phyloP scores from a whole-genome alignment of 64 coral and sea anemone species.

The Montipora sp. region DNA sequence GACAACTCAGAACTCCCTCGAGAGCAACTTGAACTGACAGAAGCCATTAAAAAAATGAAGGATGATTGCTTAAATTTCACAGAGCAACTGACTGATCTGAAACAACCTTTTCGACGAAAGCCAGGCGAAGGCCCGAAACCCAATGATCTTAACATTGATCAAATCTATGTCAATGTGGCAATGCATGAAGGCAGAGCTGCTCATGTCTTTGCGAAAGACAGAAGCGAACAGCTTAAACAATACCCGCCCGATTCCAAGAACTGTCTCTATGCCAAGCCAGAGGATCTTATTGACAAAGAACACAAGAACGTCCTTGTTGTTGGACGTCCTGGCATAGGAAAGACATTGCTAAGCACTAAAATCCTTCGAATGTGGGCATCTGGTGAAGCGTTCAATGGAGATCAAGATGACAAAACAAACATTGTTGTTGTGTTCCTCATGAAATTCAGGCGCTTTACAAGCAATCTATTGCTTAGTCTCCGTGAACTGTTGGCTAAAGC shows the following conservation, averaged over 20 bases:
- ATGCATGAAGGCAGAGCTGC: slow-evolving; percentile 45
- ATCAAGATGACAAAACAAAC: not conserved
- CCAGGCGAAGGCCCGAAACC: slow-evolving; percentile 1
- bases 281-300: not conserved
- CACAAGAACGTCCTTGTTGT: slow-evolving; percentile 51
- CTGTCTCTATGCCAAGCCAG: not conserved
- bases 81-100: not conserved
- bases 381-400: not conserved
- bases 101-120: slow-evolving; percentile 11
- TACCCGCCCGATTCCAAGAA: slow-evolving; percentile 7
- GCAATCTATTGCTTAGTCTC: slow-evolving; percentile 4
- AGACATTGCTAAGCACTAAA: slow-evolving; percentile 52
- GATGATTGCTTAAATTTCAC: not conserved
- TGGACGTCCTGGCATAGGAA: slow-evolving; percentile 63
- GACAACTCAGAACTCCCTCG: not conserved
- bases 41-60: not conserved
- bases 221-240: not conserved
- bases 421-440: slow-evolving; percentile 30
- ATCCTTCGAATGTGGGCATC: slow-evolving; percentile 56
- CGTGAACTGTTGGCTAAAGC: slow-evolving; percentile 26
- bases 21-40: not conserved
- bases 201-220: not conserved
- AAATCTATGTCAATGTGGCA: slow-evolving; percentile 56
- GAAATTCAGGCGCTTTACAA: slow-evolving; percentile 42
- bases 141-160: slow-evolving; percentile 6